These are phyloP conservation scores for Tenthredo livida DNA, from an alignment of 2,888 invertebrate genomes.

Conservation along the genomic window DNA sequence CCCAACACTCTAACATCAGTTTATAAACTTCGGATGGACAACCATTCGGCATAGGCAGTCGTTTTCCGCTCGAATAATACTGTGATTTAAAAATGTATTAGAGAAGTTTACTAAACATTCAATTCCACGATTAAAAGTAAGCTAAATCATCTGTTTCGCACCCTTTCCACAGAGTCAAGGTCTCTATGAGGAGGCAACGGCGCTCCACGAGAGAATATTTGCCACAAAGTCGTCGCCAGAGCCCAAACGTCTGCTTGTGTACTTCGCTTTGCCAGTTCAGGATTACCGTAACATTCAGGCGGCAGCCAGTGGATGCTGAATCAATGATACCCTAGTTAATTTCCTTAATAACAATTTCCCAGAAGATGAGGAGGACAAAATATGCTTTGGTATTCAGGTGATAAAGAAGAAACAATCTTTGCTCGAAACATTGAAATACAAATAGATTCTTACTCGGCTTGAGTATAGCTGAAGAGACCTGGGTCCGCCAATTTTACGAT, in stretches of 20 bases:
- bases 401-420: not conserved
- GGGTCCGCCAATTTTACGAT: slow-evolving; percentile 92
- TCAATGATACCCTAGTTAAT: not conserved
- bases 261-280: slow-evolving; percentile 84
- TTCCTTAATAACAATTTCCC: not conserved
- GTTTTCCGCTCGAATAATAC: slow-evolving; percentile 85
- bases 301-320: slow-evolving; percentile 94
- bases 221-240: slow-evolving; percentile 94
- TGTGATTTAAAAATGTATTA: slow-evolving; percentile 67
- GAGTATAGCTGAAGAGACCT: slow-evolving; percentile 81
- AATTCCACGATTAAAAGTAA: not conserved
- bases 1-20: slow-evolving; percentile 91
- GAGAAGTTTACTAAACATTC: not conserved
- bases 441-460: slow-evolving; percentile 82
- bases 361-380: not conserved
- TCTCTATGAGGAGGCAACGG: slow-evolving; percentile 74
- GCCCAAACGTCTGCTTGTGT: slow-evolving; percentile 93
- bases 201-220: slow-evolving; percentile 91
- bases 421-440: not conserved
- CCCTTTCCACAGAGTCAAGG: slow-evolving; percentile 74
- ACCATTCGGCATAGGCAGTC: slow-evolving; percentile 83
- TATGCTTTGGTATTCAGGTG: not conserved
- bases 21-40: slow-evolving; percentile 89
- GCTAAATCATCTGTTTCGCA: slow-evolving; percentile 59
- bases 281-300: slow-evolving; percentile 87